These are phyloP conservation scores for Aplocera efformata DNA, from an alignment of 2,888 invertebrate species.

Conservation along the genomic window DNA sequence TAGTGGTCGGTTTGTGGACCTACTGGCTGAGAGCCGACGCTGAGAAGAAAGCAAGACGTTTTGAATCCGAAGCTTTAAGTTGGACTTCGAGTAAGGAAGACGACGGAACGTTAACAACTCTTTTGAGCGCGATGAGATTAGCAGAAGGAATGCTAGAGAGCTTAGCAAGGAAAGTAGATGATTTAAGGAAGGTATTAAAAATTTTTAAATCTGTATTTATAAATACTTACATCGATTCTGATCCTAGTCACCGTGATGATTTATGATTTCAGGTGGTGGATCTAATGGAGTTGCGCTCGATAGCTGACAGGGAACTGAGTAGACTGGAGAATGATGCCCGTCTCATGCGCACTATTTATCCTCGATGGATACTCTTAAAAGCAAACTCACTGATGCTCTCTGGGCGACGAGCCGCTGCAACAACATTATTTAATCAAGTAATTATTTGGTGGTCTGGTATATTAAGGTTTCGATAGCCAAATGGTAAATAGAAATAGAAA, in stretches of 20 bases:
- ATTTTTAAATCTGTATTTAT: too few relatives aligned
- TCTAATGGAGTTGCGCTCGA: constrained; percentile 66
- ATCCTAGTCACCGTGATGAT: too few relatives aligned
- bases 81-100: constrained; percentile 48
- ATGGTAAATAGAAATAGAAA: too few relatives aligned
- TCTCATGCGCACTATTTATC: constrained; percentile 47
- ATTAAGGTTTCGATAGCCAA: too few relatives aligned
- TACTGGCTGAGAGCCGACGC: constrained; percentile 62
- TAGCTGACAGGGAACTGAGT: constrained; percentile 61
- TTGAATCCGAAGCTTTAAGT: constrained; percentile 61
- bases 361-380: constrained; percentile 62
- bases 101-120: constrained; percentile 48
- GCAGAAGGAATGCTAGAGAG: constrained; percentile 72
- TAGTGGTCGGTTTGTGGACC: constrained; percentile 63
- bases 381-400: constrained; percentile 56
- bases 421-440: constrained; percentile 50
- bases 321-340: constrained; percentile 57
- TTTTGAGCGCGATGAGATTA: constrained; percentile 60
- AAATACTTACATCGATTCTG: too few relatives aligned
- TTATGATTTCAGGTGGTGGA: constrained; percentile 56
- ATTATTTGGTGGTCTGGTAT: too few relatives aligned
- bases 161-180: constrained; percentile 67
- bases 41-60: constrained; percentile 58
- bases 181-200: constrained; percentile 59
- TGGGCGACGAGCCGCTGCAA: constrained; percentile 45